phyloP scores from a whole-genome alignment of 2,888 invertebrate species.

The Amiota minor region DNA sequence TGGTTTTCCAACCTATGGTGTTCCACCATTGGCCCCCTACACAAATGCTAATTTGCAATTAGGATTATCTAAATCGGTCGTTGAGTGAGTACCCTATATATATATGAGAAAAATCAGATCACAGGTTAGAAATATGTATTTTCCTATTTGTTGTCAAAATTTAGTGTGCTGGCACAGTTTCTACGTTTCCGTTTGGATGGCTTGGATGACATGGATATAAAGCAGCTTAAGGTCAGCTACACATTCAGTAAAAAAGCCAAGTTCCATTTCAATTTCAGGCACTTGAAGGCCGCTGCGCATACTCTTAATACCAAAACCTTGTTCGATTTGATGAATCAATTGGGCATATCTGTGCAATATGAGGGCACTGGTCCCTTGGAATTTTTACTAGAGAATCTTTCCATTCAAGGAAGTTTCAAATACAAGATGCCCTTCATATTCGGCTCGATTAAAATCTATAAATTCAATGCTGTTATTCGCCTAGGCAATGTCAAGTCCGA shows the following conservation, averaged over 20 bases:
- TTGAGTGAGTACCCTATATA: slow-evolving; percentile 58
- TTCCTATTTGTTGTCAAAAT: background rate
- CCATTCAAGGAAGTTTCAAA: slow-evolving; percentile 64
- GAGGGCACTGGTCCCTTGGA: slow-evolving; percentile 63
- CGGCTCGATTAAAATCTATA: slow-evolving; percentile 68
- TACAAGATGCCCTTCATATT: slow-evolving; percentile 68
- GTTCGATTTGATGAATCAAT: slow-evolving; percentile 53
- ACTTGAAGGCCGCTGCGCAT: slow-evolving; percentile 57
- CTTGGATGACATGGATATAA: slow-evolving; percentile 60
- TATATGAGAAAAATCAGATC: background rate
- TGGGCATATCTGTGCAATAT: slow-evolving; percentile 62
- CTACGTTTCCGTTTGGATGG: slow-evolving; percentile 69
- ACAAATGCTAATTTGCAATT: slow-evolving; percentile 64
- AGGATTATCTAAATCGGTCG: slow-evolving; percentile 52
- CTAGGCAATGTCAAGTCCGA: slow-evolving; percentile 62
- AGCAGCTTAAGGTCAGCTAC: slow-evolving; percentile 64
- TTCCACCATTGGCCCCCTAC: slow-evolving; percentile 70
- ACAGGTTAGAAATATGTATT: background rate
- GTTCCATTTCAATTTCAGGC: slow-evolving; percentile 58
- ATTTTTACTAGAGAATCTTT: slow-evolving; percentile 60
- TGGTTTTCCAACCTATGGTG: slow-evolving; percentile 64
- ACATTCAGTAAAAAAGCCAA: slow-evolving; percentile 63
- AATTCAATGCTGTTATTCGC: slow-evolving; percentile 57
- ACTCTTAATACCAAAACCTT: slow-evolving; percentile 57
- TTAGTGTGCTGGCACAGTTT: slow-evolving; percentile 55